Base-by-base conservation (phyloP, 2,113 vertebrate genomes). In the Phoenicopterus ruber region DNA sequence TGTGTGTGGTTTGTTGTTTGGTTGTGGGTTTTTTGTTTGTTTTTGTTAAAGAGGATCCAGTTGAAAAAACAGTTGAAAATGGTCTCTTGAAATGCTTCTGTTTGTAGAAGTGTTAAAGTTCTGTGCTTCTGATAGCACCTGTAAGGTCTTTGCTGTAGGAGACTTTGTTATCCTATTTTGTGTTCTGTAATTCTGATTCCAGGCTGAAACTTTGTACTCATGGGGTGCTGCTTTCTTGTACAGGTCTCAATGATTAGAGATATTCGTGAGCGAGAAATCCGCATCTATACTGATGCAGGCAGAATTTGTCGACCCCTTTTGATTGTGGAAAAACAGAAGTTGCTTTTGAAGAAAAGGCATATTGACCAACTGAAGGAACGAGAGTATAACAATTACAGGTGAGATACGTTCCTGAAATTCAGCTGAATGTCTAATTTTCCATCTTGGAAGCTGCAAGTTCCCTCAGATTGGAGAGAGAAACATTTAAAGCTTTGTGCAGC, bases 381-480 rank as follows among this genome's bases (percentile, higher is more conserved):
- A 65, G 99, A 99, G 94, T 99, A 99, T 97, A 99, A 99, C 97
- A 99, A 99, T 93, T 99, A 99, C 98, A 99, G 99, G 99, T 99
- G 93, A 93, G 96, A 74, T 19, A 7, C 3, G 2, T 38, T 38
- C 13, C 65, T 61, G 44, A 50, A 69, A 67, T 57, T 76, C 21
- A 46, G 7, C 22, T 57, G 28, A 9, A 46, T 8, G 29, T 69
- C 22, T 65, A 2, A 13, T 63, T 86, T 86, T 90, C 36, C 26
- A 10, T 88, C 42, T 65, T 65, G 70, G 66, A 83, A 83, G 54
- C 9, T 77, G 14, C 40, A 12, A 7, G 12, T 59, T 88, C 46
- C 38, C 25, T 32, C 14, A 10, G 18, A 7, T n/a, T 32, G 69
- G 59, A 89, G 31, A 67, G 29, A 20, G 44, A 40, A 92, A n/a